Evolutionary conservation across 64 coral and sea anemone genomes (phyloP).

Genomic region (Catalaphyllia jardinei): DNA sequence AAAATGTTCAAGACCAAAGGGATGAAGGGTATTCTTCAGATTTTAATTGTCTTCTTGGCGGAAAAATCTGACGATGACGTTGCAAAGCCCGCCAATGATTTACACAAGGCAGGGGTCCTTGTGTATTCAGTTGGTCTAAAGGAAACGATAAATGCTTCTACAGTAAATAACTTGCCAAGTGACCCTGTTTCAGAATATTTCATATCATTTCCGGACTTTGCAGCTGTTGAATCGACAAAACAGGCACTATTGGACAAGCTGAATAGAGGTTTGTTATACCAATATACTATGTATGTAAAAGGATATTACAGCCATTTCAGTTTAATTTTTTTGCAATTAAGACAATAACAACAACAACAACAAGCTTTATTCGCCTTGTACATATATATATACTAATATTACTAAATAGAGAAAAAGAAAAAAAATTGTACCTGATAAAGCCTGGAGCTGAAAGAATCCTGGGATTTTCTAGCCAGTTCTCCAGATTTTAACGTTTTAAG

Average conservation of each 20-base stretch:
- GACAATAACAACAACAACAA: too few species aligned
- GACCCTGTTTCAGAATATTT: slow-evolving; percentile 36
- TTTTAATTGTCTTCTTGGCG: slow-evolving; percentile 4
- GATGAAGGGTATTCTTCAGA: slow-evolving; percentile 5
- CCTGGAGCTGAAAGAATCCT: too few species aligned
- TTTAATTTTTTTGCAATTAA: too few species aligned
- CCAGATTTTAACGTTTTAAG: too few species aligned
- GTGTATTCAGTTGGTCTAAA: slow-evolving; percentile 24
- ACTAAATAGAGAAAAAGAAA: too few species aligned
- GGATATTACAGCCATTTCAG: too few species aligned
- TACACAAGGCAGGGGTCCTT: slow-evolving; percentile 28
- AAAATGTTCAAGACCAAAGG: slow-evolving; percentile 21
- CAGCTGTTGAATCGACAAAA: neutral
- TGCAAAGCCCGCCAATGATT: neutral
- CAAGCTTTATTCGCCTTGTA: too few species aligned
- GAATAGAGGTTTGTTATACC: neutral
- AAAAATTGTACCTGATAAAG: too few species aligned
- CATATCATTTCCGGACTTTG: slow-evolving; percentile 29
- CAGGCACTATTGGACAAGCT: slow-evolving; percentile 5
- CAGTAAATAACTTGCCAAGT: neutral
- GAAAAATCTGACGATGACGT: slow-evolving; percentile 53
- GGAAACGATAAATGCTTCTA: neutral
- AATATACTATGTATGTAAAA: too few species aligned
- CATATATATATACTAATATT: too few species aligned
- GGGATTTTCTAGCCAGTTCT: too few species aligned